Evolutionary conservation across 2,888 invertebrate species (phyloP).

Genomic region (Germaria angustata): DNA sequence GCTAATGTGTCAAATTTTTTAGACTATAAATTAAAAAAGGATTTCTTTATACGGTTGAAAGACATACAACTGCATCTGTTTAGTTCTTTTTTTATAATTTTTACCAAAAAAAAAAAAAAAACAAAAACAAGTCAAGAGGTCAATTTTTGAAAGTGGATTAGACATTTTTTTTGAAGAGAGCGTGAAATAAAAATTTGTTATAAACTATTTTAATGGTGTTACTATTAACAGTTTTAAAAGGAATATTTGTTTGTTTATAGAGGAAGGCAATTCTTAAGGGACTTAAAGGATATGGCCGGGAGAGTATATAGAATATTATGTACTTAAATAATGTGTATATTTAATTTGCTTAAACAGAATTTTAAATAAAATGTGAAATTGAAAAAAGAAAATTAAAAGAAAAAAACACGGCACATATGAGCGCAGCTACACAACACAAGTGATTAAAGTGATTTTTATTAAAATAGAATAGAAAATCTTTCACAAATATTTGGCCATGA

Average conservation of each 20-base stretch:
- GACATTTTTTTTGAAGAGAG: not conserved
- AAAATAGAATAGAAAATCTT: no score
- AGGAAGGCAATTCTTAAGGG: slow-evolving; percentile 32
- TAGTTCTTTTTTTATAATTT: not conserved
- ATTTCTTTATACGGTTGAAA: slow-evolving; percentile 18
- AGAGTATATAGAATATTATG: no score
- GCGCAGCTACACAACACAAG: no score
- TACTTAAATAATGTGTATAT: no score
- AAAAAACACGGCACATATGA: not conserved
- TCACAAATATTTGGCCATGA: no score
- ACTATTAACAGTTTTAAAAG: slow-evolving; percentile 66
- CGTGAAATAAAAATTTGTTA: slow-evolving; percentile 59
- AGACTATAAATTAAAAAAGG: slow-evolving; percentile 57
- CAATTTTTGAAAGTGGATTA: slow-evolving; percentile 48
- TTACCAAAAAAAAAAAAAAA: not conserved
- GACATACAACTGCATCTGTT: slow-evolving; percentile 54
- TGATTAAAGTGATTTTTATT: no score
- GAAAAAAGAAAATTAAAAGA: not conserved
- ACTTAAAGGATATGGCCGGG: not conserved
- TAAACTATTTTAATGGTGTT: slow-evolving; percentile 62
- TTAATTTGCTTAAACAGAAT: no score
- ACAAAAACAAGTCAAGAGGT: slow-evolving; percentile 55
- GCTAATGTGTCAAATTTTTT: slow-evolving; percentile 65
- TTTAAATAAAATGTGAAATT: no score
- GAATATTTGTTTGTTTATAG: slow-evolving; percentile 36